These are phyloP conservation scores for Gracilinanus agilis DNA, from an alignment of 2,113 vertebrate genomes.

Conservation along the genomic window DNA sequence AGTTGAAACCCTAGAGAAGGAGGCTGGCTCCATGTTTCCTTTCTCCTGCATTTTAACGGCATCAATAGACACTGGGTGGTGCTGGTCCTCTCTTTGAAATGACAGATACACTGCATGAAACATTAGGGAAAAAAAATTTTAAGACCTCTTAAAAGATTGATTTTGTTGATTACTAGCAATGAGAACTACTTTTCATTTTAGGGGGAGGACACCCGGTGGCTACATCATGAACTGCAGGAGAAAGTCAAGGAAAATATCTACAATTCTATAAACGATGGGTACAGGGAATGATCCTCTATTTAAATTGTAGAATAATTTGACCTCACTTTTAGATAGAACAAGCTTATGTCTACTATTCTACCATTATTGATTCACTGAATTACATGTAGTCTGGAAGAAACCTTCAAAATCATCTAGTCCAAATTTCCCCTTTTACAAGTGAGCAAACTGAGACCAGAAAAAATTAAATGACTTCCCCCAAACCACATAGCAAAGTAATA, in stretches of 20 bases:
- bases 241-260: not conserved
- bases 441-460: not conserved
- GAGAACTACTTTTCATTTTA: not conserved
- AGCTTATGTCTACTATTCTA: no score
- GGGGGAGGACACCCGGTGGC: not conserved
- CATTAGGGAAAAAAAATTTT: not conserved
- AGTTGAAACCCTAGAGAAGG: fast-evolving
- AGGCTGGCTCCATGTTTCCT: fast-evolving
- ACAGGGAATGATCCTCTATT: not conserved
- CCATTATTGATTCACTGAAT: not conserved
- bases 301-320: not conserved
- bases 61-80: not conserved
- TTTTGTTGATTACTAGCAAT: not conserved
- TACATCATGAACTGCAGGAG: not conserved
- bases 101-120: not conserved
- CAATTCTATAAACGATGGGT: not conserved
- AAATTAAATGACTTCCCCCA: not conserved
- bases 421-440: not conserved
- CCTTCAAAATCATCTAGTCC: not conserved
- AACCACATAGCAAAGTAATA: not conserved
- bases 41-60: not conserved
- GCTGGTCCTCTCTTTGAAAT: not conserved
- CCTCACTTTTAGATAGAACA: not conserved
- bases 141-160: not conserved
- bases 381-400: not conserved